Base-by-base conservation (phyloP, 2,113 vertebrate genomes). In the Odocoileus virginianus region DNA sequence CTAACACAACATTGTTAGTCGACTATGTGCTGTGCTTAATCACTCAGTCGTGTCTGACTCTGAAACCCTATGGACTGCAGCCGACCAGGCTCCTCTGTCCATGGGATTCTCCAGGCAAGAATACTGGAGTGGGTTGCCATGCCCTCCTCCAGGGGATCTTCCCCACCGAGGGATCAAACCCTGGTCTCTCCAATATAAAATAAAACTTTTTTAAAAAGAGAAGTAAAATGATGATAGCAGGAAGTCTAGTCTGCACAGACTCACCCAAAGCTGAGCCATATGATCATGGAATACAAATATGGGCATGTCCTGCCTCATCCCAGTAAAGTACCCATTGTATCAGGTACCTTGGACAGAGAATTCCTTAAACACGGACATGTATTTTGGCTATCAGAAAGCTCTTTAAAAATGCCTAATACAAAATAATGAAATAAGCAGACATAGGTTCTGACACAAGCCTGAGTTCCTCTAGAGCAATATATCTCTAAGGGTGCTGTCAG, bases 21-120 rank as follows among this genome's bases (percentile, higher is more conserved):
- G 12, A 21, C n/a, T 11, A 0, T 6, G 5, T 19, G 61, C 16
- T n/a, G 61, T 10, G 61, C 33, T 67, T n/a, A n/a, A 33, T 19
- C 61, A 3, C 33, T 4, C 7, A 0, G 64, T 11, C 2, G 1
- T 67, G 17, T 19, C 8, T 0, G 0, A 36, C 64, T 67, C 64
- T 67, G 33, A 67, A 36, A 36, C 33, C 33, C 17, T 16, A 0
- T 0, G 64, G 64, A 67, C 64, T 10, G 17, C 5, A 1, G 64
- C 64, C 17, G 0, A 2, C 33, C 64, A 67, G 64, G 64, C 33
- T 36, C 33, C 33, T 67, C 64, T 0, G 0, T 11, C n/a, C 64
- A 21, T 21, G n/a, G 17, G 17, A 0, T 21, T 67, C 64, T 67
- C 2, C 64, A 67, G 64, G n/a, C 64, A 36, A 67, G n/a, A 21